A percentile compares a stretch with the other conserved stretches of the same genome.
phyloP scores from a whole-genome alignment of 2,888 invertebrate species.

The Tigriopus californicus region DNA sequence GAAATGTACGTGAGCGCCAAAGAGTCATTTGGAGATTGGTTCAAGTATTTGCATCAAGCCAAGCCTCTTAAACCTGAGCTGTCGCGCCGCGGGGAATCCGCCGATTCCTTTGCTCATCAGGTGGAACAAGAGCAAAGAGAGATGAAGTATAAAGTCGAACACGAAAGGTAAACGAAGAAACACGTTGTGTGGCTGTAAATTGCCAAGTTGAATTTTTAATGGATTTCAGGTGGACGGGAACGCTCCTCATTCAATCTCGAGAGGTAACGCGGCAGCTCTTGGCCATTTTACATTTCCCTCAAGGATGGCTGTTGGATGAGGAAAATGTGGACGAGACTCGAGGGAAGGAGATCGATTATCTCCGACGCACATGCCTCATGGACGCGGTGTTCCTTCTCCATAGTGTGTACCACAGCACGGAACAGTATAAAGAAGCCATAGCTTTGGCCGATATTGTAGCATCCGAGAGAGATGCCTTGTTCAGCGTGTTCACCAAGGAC shows the following conservation, averaged over 20 bases:
- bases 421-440: conserved; percentile 53
- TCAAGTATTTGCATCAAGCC: conserved; percentile 55
- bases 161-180: conserved; percentile 34
- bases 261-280: conserved; percentile 57
- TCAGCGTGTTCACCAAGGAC: conserved; percentile 48
- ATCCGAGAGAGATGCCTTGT: conserved; percentile 54
- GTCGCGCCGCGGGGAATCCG: conserved; percentile 22
- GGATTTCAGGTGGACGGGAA: conserved; percentile 13
- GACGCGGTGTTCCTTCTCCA: conserved; percentile 51
- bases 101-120: conserved; percentile 53
- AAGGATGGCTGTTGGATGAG: conserved; percentile 71
- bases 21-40: conserved; percentile 77
- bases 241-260: conserved; percentile 22
- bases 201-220: too few relatives aligned
- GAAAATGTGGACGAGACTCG: conserved; percentile 38
- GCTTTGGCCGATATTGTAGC: conserved; percentile 60
- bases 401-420: conserved; percentile 54
- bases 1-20: conserved; percentile 43
- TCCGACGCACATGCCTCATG: conserved; percentile 64
- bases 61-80: conserved; percentile 38
- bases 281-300: conserved; percentile 70
- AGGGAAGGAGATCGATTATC: conserved; percentile 46
- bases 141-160: conserved; percentile 55
- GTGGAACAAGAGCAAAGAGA: conserved; percentile 68
- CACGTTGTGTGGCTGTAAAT: too few relatives aligned